A percentile compares a stretch with the other conserved stretches of the same genome.
phyloP scores from a whole-genome alignment of 2,888 invertebrate genomes.

The Ischnus inquisitorius region DNA sequence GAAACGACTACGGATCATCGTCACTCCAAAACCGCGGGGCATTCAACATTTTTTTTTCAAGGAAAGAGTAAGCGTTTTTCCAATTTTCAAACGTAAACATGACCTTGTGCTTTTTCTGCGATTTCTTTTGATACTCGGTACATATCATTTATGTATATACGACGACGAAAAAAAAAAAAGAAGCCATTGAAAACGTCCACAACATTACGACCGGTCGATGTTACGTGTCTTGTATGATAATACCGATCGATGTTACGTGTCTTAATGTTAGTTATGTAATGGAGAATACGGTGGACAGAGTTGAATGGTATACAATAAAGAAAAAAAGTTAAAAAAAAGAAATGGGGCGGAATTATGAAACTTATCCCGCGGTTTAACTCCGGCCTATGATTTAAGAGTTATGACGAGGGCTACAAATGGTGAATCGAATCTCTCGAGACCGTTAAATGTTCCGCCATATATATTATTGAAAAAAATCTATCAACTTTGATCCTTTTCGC shows the following conservation, averaged over 20 bases:
- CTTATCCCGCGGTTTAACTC: constrained; percentile 35
- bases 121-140: constrained; percentile 4
- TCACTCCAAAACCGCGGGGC: neutral
- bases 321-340: neutral
- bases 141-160: constrained; percentile 46
- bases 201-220: constrained; percentile 63
- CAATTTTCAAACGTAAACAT: neutral
- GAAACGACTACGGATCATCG: neutral
- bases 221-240: constrained; percentile 67
- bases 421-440: constrained; percentile 17
- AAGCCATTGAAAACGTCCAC: constrained; percentile 62
- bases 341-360: constrained; percentile 13
- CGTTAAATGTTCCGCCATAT: constrained; percentile 34
- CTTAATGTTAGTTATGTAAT: constrained; percentile 62
- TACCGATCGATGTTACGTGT: constrained; percentile 66
- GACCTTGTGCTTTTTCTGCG: neutral
- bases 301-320: constrained; percentile 12
- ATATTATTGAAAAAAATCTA: constrained; percentile 23
- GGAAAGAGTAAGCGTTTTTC: neutral
- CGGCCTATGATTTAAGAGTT: constrained; percentile 30
- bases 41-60: neutral
- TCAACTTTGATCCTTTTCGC: constrained; percentile 27
- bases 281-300: constrained; percentile 18
- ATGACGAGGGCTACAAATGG: constrained; percentile 10
- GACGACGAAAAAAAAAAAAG: constrained; percentile 11